Percentiles rank a stretch among this genome's conserved stretches.
phyloP scores from a whole-genome alignment of 2,888 invertebrate species.

The Nesidiocoris tenuis region DNA sequence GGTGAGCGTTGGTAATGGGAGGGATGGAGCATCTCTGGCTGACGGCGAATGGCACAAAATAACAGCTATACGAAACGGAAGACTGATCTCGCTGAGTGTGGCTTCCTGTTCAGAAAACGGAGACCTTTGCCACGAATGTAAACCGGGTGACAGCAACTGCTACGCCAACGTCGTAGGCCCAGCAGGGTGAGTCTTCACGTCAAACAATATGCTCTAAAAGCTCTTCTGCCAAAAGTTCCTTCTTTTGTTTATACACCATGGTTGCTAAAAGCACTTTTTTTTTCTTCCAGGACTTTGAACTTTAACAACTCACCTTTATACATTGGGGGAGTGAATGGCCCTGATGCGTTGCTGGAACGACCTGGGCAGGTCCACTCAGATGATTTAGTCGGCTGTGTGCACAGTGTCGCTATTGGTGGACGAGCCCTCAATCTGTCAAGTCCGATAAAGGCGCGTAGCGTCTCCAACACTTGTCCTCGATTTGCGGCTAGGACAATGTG shows the following conservation, averaged over 20 bases:
- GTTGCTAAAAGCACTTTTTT: too few species aligned
- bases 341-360: constrained; percentile 82
- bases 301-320: constrained; percentile 85
- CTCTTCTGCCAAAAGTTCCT: too few species aligned
- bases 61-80: constrained; percentile 84
- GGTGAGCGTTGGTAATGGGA: constrained; percentile 61
- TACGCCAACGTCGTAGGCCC: constrained; percentile 84
- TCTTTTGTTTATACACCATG: too few species aligned
- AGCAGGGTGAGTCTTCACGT: constrained; percentile 84
- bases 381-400: constrained; percentile 91
- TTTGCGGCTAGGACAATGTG: constrained; percentile 52
- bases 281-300: constrained; percentile 81
- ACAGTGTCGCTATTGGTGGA: constrained; percentile 86
- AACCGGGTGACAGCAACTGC: constrained; percentile 77
- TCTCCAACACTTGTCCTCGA: constrained; percentile 75
- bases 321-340: constrained; percentile 80
- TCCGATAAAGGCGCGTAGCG: constrained; percentile 70
- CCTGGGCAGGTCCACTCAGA: constrained; percentile 89
- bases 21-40: constrained; percentile 66
- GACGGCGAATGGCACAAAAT: constrained; percentile 91
- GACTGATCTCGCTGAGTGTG: constrained; percentile 81
- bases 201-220: too few species aligned
- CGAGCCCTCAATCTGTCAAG: constrained; percentile 76
- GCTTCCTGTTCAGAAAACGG: constrained; percentile 81
- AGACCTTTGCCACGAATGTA: constrained; percentile 81